Evolutionary conservation across 2,888 invertebrate species (phyloP).

Genomic region (Platycheirus albimanus): DNA sequence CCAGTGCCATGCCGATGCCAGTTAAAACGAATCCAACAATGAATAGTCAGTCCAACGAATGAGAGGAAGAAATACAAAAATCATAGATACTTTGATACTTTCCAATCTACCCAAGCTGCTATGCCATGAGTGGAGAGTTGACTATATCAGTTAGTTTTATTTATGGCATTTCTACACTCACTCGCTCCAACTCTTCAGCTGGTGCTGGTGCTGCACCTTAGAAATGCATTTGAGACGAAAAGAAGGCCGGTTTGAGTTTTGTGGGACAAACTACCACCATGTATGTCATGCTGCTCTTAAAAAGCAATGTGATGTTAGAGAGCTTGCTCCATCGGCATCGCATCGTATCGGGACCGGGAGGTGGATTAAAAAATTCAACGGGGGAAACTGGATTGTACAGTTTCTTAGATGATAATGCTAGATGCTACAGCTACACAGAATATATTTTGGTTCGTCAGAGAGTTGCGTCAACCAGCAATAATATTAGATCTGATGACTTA

Average conservation of each 20-base stretch:
- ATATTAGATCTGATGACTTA: not conserved
- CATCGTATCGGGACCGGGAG: no score
- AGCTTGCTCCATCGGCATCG: no score
- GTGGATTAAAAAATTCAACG: not conserved
- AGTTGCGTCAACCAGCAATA: not conserved
- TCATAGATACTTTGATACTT: conserved; percentile 62
- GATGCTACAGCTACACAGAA: not conserved
- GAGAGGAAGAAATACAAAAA: conserved; percentile 49
- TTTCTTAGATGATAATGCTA: conserved; percentile 25
- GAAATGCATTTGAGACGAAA: conserved; percentile 51
- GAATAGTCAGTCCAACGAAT: conserved; percentile 62
- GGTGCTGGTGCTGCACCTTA: conserved; percentile 14
- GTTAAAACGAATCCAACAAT: conserved; percentile 41
- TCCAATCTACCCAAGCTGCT: conserved; percentile 55
- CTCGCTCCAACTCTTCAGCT: not conserved
- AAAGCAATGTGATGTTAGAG: conserved; percentile 7
- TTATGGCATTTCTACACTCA: conserved; percentile 33
- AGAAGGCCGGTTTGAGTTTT: conserved; percentile 62
- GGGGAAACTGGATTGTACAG: conserved; percentile 65
- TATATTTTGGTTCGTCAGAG: conserved; percentile 7
- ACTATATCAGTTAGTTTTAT: conserved; percentile 8
- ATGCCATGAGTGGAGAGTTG: conserved; percentile 59
- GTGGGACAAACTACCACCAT: conserved; percentile 54
- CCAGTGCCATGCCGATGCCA: conserved; percentile 6
- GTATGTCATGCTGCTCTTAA: conserved; percentile 55